Base-by-base conservation (phyloP, 2,888 invertebrate genomes). In the Agrotis segetum region DNA sequence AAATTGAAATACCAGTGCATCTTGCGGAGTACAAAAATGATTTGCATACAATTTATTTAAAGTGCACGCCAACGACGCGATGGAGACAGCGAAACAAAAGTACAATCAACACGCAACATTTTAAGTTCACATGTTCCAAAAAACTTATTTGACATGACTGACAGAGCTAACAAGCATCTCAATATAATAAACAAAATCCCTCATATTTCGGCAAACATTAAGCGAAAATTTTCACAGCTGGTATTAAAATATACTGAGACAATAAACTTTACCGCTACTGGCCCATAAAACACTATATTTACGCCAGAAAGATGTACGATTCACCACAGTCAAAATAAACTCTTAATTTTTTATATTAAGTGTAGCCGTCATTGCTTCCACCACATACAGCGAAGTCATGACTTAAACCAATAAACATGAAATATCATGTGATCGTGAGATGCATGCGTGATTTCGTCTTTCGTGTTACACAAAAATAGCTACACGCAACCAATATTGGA, bases 321-420 rank as follows among this genome's bases (percentile, higher is more conserved):
- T 88, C 87, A 79, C 85, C 86, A 87, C 84, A 84, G 89, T 94
- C 94, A 94, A 93, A 94, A 93, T 92, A 93, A 90, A 90, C 85
- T 91, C 89, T 91, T 90, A 90, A 89, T 92, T 93, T 92, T 93
- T 92, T 89, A 92, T 92, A 92, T 92, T 90, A 92, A 92, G 89
- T 90, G 88, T 90, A 87, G 86, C 91, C 90, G 90, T 94, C 93
- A 92, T 88, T 91, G 92, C 88, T 90, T 88, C 89, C 91, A 93
- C 94, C 94, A 90, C 93, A 93, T 95, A 94, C 88, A 87, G 93
- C 90, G 94, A 92, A 95, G 93, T 94, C 95, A 95, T 95, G 95
- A 94, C 95, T 92, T 90, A 88, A 92, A 90, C 92, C 92, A 93
- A 95, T 96, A 95, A 96, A 95, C 90, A 90, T 93, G 93, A 95